These are phyloP conservation scores for Helicoverpa assulta DNA, from an alignment of 2,888 invertebrate species.

Conservation along the genomic window DNA sequence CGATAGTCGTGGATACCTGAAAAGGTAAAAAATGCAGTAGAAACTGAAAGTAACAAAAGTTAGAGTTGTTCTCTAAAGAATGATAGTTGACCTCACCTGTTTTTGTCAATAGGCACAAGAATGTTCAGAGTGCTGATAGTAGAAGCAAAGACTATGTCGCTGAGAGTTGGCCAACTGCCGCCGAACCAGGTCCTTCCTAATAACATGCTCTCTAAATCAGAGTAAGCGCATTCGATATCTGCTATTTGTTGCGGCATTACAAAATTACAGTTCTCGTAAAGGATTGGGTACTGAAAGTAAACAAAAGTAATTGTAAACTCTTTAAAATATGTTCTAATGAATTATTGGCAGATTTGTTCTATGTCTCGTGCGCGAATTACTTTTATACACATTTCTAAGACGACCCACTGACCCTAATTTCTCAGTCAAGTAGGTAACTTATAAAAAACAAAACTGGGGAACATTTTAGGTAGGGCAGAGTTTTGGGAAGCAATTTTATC, in stretches of 20 bases:
- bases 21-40: slow-evolving; percentile 22
- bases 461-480: neutral
- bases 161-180: slow-evolving; percentile 72
- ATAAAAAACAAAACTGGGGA: no score
- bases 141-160: slow-evolving; percentile 75
- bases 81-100: slow-evolving; percentile 62
- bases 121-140: slow-evolving; percentile 77
- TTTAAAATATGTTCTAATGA: neutral
- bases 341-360: no score
- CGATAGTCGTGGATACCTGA: slow-evolving; percentile 74
- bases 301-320: neutral
- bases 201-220: slow-evolving; percentile 75
- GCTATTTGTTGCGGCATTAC: slow-evolving; percentile 75
- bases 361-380: no score
- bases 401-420: no score
- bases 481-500: neutral
- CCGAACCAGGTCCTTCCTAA: slow-evolving; percentile 71
- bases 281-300: slow-evolving; percentile 76
- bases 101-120: slow-evolving; percentile 75
- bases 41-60: neutral
- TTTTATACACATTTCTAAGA: no score
- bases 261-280: slow-evolving; percentile 76
- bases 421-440: no score
- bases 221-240: slow-evolving; percentile 75
- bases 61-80: neutral